These are phyloP conservation scores for Acrocephalus scirpaceus DNA, from an alignment of 2,797 vertebrate genomes.

Conservation along the genomic window DNA sequence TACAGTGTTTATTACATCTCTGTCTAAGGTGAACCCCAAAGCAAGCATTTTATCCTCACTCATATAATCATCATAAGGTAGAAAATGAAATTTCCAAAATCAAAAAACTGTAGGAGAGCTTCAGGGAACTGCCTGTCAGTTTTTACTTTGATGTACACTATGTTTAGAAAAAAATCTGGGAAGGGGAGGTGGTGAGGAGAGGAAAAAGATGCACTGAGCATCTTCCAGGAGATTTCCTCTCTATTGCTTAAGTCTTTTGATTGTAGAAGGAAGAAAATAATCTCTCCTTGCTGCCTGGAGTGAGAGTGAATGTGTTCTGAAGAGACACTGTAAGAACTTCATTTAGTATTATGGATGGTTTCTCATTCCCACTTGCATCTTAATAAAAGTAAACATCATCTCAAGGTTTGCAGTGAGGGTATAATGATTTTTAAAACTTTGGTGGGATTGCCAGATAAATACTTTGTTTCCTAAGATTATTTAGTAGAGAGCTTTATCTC, in stretches of 20 bases:
- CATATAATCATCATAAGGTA: slow-evolving; percentile 76
- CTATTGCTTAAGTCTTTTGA: slow-evolving; percentile 65
- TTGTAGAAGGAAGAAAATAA: slow-evolving; percentile 31
- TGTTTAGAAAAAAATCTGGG: slow-evolving; percentile 9
- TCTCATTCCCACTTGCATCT: slow-evolving; percentile 46
- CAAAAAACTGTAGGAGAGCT: slow-evolving; percentile 79
- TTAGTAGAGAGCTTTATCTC: slow-evolving; percentile 40
- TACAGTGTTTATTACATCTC: slow-evolving; percentile 73
- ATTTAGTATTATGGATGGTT: slow-evolving; percentile 48
- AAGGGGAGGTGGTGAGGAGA: not conserved
- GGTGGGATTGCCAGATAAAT: slow-evolving; percentile 17
- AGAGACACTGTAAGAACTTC: slow-evolving; percentile 29
- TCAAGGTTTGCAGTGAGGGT: slow-evolving; percentile 27
- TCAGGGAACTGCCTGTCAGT: slow-evolving; percentile 70
- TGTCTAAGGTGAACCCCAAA: slow-evolving; percentile 78
- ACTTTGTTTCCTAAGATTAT: slow-evolving; percentile 40
- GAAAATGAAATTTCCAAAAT: slow-evolving; percentile 80
- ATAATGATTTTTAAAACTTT: slow-evolving; percentile 39
- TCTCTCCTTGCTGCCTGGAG: slow-evolving; percentile 11
- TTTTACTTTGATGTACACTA: slow-evolving; percentile 75
- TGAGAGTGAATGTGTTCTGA: slow-evolving; percentile 43
- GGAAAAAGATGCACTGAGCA: slow-evolving; percentile 10
- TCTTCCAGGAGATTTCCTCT: slow-evolving; percentile 67
- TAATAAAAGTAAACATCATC: slow-evolving; percentile 59
- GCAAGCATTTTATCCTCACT: slow-evolving; percentile 74